Evolutionary conservation across 2,113 vertebrate genomes (phyloP), one percentile per base, ranked within the genome.

Genomic region (Nibea albiflora): DNA sequence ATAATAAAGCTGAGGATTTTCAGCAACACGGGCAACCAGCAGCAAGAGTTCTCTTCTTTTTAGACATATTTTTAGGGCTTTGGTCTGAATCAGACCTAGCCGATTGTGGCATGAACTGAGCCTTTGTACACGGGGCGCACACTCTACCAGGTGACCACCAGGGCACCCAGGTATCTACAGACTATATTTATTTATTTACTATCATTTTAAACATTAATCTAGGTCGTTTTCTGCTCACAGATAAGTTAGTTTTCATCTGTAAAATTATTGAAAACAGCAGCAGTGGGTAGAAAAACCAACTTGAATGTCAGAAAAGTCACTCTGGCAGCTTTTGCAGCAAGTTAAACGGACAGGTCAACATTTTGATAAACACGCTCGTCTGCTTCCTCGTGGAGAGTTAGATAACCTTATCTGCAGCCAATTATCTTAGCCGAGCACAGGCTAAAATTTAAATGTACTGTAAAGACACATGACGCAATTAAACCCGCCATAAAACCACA

Each of bases 1-100:
- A 26, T 57, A 65, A n/a, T 52, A 72, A 42, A 76, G 65, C 75
- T 79, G 75, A 46, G 56, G 20, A 61, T 31, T 35, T 58, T 24
- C 46, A 77, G 49, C 49, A 44, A 39, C 0, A 22, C 24, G n/a
- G 11, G 20, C 60, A 64, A 22, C 22, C 53, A 60, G 44, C 46
- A 52, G 22, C 19, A 71, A 66, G 5, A 39, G 3, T 17, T 26
- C 52, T 31, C 54, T n/a, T 47, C 1, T 46, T 46, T 46, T 39
- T 9, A 9, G 35, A 39, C 8, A 39, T 39, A 39, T 39, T 39
- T 39, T 39, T 39, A 39, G 35, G 35, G 35, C 35, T 39, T 39
- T 39, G 8, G 35, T 39, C 35, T 39, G 35, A 39, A 39, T 39
- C 35, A 39, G 35, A 39, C 35, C 35, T 7, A 39, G 35, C 35